These are phyloP conservation scores for Vimba vimba DNA, from an alignment of 2,113 vertebrate genomes.

Conservation along the genomic window DNA sequence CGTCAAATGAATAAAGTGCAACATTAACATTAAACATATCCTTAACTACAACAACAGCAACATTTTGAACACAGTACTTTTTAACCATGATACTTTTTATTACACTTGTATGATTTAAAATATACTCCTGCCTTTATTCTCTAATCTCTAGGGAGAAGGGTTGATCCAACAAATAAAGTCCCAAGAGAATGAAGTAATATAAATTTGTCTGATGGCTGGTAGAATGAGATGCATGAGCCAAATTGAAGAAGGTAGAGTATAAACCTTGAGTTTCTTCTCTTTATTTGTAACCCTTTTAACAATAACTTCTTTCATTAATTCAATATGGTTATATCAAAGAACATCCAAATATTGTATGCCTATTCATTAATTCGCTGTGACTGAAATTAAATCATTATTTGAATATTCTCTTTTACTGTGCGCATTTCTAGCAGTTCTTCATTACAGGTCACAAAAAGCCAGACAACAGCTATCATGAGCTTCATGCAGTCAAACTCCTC, in stretches of 20 bases:
- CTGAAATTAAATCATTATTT: background rate
- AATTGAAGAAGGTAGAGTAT: constrained; percentile 32
- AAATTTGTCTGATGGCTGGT: constrained; percentile 4
- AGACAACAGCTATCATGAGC: background rate
- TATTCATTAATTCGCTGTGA: background rate
- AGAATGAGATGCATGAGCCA: background rate
- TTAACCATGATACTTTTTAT: too few species aligned
- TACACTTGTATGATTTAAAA: background rate
- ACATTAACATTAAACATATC: too few species aligned
- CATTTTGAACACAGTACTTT: too few species aligned
- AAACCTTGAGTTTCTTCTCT: background rate
- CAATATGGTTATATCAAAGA: too few species aligned
- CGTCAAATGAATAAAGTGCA: too few species aligned
- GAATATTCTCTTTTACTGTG: background rate
- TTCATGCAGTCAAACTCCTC: constrained; percentile 51
- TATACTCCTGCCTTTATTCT: background rate
- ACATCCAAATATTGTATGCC: too few species aligned
- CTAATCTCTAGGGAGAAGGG: constrained; percentile 3
- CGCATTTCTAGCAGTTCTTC: too few species aligned
- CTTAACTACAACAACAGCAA: too few species aligned
- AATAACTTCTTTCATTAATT: too few species aligned
- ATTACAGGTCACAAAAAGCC: constrained; percentile 48
- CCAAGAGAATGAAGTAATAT: background rate
- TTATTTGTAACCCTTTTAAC: too few species aligned
- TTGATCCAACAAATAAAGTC: background rate